A percentile compares a stretch with the other conserved stretches of the same genome.
These are phyloP conservation scores for Tipula lateralis DNA, from an alignment of 2,888 invertebrate species.

Conservation along the genomic window DNA sequence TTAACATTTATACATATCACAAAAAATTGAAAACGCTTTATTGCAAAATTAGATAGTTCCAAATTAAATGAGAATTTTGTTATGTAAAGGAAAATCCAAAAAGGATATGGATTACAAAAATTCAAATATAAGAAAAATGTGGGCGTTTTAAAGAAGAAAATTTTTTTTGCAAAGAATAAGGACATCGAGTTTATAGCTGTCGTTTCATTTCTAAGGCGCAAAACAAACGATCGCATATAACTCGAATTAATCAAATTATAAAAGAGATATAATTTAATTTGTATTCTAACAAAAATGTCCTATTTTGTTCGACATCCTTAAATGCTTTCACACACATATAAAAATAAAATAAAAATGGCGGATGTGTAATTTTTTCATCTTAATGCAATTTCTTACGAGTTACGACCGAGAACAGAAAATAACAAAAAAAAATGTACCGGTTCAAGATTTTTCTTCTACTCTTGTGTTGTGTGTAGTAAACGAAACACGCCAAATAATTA, in stretches of 20 bases:
- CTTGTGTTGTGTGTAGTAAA: not conserved
- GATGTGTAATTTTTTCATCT: not conserved
- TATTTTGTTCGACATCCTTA: not conserved
- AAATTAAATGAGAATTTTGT: not conserved
- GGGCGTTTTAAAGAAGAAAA: not conserved
- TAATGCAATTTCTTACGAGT: not conserved
- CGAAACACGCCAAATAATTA: not conserved
- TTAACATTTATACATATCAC: not conserved
- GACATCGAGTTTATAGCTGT: not conserved
- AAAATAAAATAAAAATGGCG: not conserved
- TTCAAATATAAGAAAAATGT: not conserved
- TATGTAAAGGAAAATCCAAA: not conserved
- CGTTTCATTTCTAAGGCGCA: not conserved
- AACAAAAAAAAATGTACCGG: not conserved
- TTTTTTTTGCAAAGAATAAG: not conserved
- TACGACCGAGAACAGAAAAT: not conserved
- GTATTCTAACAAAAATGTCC: not conserved
- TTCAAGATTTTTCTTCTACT: not conserved
- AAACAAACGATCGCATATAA: not conserved
- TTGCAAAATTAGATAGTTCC: not conserved
- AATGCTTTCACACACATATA: not conserved
- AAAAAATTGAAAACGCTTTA: not conserved
- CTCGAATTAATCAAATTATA: not conserved
- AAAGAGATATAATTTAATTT: not conserved
- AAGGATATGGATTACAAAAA: not conserved